Evolutionary conservation across 2,113 vertebrate genomes (phyloP).

Genomic region (Helogale parvula): DNA sequence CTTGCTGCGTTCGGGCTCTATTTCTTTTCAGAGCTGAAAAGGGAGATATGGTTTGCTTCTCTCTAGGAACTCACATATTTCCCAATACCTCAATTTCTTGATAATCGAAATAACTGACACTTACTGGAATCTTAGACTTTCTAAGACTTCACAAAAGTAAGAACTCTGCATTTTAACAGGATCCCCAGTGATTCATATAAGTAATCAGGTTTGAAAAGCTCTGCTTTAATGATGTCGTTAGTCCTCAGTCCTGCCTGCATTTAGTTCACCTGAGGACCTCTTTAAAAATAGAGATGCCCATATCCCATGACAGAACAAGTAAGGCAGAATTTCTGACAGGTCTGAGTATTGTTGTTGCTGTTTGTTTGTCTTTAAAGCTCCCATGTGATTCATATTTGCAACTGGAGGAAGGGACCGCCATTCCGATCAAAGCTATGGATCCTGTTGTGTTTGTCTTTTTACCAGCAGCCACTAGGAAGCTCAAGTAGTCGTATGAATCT

Average conservation of each 20-base stretch:
- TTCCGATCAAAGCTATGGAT: neutral
- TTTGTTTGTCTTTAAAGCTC: neutral
- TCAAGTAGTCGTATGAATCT: neutral
- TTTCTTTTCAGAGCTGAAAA: neutral
- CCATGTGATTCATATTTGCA: neutral
- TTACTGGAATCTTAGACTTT: neutral
- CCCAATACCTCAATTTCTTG: neutral
- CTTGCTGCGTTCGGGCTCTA: neutral
- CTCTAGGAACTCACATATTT: neutral
- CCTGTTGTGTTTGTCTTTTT: neutral
- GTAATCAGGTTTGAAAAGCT: neutral
- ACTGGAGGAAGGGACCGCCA: neutral
- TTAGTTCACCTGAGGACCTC: constrained; percentile 9
- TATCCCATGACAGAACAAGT: neutral
- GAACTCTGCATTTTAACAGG: constrained; percentile 21
- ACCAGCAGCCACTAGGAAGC: neutral
- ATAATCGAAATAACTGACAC: neutral
- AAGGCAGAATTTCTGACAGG: neutral
- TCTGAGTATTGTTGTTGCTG: neutral
- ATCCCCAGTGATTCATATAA: neutral
- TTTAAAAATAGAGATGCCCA: neutral
- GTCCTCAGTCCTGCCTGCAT: neutral
- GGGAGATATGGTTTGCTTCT: neutral
- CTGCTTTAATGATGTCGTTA: neutral
- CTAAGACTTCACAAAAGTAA: neutral